Base-by-base conservation (phyloP, 2,888 invertebrate species). In the Microplitis manilae region DNA sequence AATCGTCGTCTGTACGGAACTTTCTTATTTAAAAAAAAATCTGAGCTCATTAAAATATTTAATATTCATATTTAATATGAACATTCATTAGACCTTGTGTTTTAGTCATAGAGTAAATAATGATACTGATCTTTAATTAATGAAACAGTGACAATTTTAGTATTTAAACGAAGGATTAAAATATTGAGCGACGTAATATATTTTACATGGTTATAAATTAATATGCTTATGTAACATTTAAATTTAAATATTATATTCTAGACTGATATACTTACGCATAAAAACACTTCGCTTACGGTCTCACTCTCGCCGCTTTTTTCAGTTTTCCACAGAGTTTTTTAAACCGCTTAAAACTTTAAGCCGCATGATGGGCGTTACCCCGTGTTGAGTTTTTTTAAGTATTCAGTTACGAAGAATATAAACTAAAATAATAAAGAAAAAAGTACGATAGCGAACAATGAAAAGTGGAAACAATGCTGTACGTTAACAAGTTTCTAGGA, bases 291-390 rank as follows among this genome's bases (percentile, higher is more conserved):
- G 20, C 62, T 62, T 2, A 9, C 20, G 20, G 15, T 62, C 62
- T 62, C 62, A 41, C 61, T 65, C 41, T 30, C 30, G 30, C 9
- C 71, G 17, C 61, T 13, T 59, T 68, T 62, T 15, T 62, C 6
- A 60, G 41, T 20, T 39, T 41, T 64, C 8, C 65, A 8, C 40
- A 20, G 64, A 69, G 64, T 77, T 77, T 30, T 77, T 77, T 77
- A 77, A 77, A 69, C 77, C 13, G 73, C 77, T 77, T 74, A 77
- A 74, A 77, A 74, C 70, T 77, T 72, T 68, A 38, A 68, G 68
- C 77, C 38, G 20, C 50, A 17, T 50, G 39, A 65, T 68, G 40
- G 7, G 7, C 61, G n/a, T 39, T 41, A 17, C 70, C 39, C 15
- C 20, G 73, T 65, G 72, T 60, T 69, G 30, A 40, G 38, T 77